phyloP scores from a whole-genome alignment of 2,888 invertebrate genomes.

The Zhengitettix transpicula region DNA sequence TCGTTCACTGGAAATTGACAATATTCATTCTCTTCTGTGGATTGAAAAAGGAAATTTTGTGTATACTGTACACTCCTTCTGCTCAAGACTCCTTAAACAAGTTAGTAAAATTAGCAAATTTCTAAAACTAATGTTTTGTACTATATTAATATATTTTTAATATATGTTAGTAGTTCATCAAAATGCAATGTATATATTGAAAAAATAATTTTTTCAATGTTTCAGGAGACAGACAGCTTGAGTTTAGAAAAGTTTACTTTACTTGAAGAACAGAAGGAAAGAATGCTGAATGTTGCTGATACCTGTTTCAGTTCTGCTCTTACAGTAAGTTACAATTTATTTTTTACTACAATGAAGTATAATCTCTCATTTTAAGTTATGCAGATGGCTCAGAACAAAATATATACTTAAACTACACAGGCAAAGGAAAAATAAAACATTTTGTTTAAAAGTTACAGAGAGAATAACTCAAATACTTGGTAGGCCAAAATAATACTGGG shows the following conservation, averaged over 20 bases:
- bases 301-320: slow-evolving; percentile 61
- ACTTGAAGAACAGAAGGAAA: slow-evolving; percentile 59
- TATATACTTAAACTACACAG: too few species aligned
- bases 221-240: slow-evolving; percentile 23
- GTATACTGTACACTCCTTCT: slow-evolving; percentile 79
- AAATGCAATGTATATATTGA: not conserved
- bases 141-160: not conserved
- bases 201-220: not conserved
- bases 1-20: slow-evolving; percentile 57
- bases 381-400: too few species aligned
- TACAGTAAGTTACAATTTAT: slow-evolving; percentile 29
- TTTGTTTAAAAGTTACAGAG: too few species aligned
- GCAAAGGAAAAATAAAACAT: too few species aligned
- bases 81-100: slow-evolving; percentile 69
- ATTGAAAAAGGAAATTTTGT: slow-evolving; percentile 84
- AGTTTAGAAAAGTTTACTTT: slow-evolving; percentile 34
- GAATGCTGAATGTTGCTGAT: slow-evolving; percentile 60
- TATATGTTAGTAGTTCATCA: not conserved
- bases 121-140: not conserved
- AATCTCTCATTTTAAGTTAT: too few species aligned
- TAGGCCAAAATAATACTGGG: too few species aligned
- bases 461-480: too few species aligned
- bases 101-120: slow-evolving; percentile 29
- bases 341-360: not conserved
- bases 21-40: slow-evolving; percentile 60